phyloP scores from a whole-genome alignment of 2,113 vertebrate species.

The Eira barbara region DNA sequence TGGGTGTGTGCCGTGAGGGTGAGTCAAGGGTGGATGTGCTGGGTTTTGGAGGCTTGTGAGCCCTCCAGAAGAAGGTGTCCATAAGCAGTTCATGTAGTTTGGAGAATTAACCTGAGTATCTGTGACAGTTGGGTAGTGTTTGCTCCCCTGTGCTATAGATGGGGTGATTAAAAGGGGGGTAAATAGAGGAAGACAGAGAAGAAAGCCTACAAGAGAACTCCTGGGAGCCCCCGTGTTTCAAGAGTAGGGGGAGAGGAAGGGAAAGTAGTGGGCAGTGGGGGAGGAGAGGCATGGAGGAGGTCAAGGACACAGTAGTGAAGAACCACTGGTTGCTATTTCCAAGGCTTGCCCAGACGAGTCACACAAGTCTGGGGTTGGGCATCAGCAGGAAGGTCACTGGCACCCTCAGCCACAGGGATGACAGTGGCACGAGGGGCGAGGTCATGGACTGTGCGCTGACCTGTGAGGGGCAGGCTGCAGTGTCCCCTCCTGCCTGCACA shows the following conservation, averaged over 20 bases:
- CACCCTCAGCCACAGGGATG: rapidly evolving
- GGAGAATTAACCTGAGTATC: neutral
- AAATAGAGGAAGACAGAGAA: neutral
- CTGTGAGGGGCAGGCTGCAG: rapidly evolving
- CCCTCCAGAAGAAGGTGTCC: neutral
- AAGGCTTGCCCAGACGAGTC: neutral
- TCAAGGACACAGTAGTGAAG: neutral
- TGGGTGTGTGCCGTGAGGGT: neutral
- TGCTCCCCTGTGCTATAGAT: neutral
- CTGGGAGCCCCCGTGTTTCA: neutral
- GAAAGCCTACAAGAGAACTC: neutral
- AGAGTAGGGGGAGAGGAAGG: neutral
- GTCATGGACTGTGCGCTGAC: rapidly evolving
- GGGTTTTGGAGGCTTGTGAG: rapidly evolving
- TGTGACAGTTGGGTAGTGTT: neutral
- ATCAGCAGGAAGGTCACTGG: neutral
- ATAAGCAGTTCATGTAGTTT: neutral
- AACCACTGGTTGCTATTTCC: neutral
- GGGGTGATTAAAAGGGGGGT: neutral
- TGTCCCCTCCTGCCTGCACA: neutral
- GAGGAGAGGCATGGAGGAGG: neutral
- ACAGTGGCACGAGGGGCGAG: rapidly evolving
- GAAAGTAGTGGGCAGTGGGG: neutral
- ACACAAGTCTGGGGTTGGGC: neutral
- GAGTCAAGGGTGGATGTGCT: neutral